phyloP scores from a whole-genome alignment of 2,797 vertebrate species.

The Tragopan temminckii region DNA sequence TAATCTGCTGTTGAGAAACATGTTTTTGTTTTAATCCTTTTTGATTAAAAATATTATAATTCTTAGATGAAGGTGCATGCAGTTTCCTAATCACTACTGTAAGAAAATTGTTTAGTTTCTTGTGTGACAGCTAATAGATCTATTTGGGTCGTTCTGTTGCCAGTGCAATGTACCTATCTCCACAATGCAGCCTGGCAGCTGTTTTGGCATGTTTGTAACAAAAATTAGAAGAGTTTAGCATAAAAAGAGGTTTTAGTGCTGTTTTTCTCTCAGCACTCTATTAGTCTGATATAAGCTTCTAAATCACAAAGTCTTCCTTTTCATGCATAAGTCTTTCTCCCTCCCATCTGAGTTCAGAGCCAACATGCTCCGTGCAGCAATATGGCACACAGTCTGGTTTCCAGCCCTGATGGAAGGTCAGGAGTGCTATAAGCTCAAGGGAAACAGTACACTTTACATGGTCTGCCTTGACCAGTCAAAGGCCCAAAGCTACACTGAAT shows the following conservation, averaged over 20 bases:
- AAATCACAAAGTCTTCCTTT: neutral
- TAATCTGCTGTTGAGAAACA: neutral
- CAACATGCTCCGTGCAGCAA: neutral
- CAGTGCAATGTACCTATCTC: neutral
- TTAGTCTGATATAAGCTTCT: neutral
- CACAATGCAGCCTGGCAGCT: neutral
- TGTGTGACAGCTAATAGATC: neutral
- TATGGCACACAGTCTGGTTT: neutral
- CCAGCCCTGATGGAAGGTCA: neutral
- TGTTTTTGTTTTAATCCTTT: neutral
- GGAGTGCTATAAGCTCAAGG: neutral
- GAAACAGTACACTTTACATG: neutral
- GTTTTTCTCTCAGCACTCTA: neutral
- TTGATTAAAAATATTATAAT: neutral
- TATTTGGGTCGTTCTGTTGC: slow-evolving; percentile 9
- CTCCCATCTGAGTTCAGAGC: neutral
- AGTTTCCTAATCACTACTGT: neutral
- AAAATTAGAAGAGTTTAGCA: slow-evolving; percentile 5
- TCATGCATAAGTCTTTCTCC: neutral
- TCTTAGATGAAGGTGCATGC: neutral
- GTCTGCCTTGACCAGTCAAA: neutral
- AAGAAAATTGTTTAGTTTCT: neutral
- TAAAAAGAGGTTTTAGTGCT: neutral
- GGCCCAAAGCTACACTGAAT: neutral
- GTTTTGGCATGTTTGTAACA: neutral